Evolutionary conservation across 1,140 invertebrate species (phyloP).

Genomic region (Diorhabda sublineata): DNA sequence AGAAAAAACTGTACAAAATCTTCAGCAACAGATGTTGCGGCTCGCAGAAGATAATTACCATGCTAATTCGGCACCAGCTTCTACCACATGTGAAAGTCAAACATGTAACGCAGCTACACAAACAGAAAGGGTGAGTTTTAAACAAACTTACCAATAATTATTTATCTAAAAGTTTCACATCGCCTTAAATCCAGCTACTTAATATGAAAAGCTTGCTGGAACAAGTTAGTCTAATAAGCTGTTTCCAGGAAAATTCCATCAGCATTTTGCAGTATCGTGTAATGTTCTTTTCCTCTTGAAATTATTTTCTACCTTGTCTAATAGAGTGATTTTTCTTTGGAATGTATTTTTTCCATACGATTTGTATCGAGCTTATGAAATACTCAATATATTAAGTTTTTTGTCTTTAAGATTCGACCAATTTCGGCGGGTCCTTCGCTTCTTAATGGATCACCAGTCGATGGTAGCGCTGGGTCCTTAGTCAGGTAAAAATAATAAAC

Average conservation of each 20-base stretch:
- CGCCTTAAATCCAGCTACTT: no score
- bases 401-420: conserved; percentile 55
- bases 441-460: conserved; percentile 51
- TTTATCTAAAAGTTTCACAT: no score
- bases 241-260: no score
- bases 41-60: conserved; percentile 46
- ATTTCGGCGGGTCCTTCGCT: conserved; percentile 57
- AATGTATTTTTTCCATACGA: no score
- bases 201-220: no score
- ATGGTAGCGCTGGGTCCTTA: conserved; percentile 51
- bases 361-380: no score
- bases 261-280: no score
- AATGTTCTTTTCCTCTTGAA: no score
- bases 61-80: conserved; percentile 37
- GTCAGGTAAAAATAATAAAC: conserved; percentile 51
- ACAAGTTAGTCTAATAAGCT: no score
- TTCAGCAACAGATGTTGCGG: conserved; percentile 60
- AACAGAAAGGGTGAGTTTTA: conserved; percentile 59
- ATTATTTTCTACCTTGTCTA: no score
- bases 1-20: conserved; percentile 62
- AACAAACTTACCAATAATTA: no score
- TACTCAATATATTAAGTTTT: background rate
- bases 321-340: no score
- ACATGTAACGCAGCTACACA: conserved; percentile 66
- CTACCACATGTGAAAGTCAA: conserved; percentile 42